Evolutionary conservation across 2,888 invertebrate genomes (phyloP).

Genomic region (Matsumyia berberina): DNA sequence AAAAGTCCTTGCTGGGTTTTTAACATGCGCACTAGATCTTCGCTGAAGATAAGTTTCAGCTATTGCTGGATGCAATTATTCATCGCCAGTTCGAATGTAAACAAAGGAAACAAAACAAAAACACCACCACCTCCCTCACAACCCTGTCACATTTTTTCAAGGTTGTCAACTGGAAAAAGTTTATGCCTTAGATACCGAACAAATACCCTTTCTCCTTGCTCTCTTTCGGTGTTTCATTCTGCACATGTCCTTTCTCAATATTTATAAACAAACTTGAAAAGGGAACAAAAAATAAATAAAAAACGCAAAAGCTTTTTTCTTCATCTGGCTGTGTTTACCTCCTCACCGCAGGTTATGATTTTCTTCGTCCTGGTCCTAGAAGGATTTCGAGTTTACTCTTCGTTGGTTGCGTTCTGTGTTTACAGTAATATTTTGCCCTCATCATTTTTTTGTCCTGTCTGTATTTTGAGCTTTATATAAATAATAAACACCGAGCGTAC

Average conservation of each 20-base stretch:
- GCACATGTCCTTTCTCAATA: constrained; percentile 56
- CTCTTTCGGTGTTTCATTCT: constrained; percentile 7
- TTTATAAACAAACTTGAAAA: constrained; percentile 66
- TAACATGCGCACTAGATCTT: constrained; percentile 55
- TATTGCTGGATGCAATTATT: constrained; percentile 33
- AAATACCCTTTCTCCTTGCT: constrained; percentile 3
- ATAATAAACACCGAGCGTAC: not conserved
- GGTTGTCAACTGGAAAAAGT: constrained; percentile 56
- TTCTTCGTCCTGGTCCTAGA: constrained; percentile 49
- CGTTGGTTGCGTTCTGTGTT: constrained; percentile 37
- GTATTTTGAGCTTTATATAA: constrained; percentile 24
- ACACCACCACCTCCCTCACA: not conserved
- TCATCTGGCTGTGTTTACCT: constrained; percentile 54
- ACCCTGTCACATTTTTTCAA: constrained; percentile 53
- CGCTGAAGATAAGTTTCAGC: constrained; percentile 7
- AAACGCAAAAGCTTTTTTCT: constrained; percentile 57
- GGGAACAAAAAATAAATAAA: constrained; percentile 19
- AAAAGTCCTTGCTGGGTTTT: constrained; percentile 40
- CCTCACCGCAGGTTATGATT: constrained; percentile 21
- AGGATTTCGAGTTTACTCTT: constrained; percentile 50
- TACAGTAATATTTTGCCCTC: constrained; percentile 1
- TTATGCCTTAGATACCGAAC: not conserved
- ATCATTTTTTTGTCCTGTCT: not conserved
- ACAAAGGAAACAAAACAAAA: constrained; percentile 43
- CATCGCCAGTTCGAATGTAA: constrained; percentile 57